Evolutionary conservation across 2,797 vertebrate species (phyloP).

Genomic region (Cyclopterus lumpus): DNA sequence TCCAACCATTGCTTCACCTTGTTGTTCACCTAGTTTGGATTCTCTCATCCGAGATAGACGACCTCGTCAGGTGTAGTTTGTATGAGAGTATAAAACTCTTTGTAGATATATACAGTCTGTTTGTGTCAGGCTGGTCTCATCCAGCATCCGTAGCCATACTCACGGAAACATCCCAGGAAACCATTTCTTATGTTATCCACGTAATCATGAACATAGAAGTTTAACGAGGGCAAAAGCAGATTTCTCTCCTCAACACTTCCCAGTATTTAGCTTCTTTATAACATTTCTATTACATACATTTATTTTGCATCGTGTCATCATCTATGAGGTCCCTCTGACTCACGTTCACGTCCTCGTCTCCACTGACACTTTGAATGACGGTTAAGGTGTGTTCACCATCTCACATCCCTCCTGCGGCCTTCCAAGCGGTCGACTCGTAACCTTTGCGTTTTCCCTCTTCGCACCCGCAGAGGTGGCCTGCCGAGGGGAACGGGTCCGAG

Average conservation of each 20-base stretch:
- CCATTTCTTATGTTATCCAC: background rate
- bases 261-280: background rate
- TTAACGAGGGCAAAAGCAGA: background rate
- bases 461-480: slow-evolving; percentile 93
- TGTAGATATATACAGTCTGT: background rate
- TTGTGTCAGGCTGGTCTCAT: no score
- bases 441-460: slow-evolving; percentile 9
- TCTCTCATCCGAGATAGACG: background rate
- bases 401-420: background rate
- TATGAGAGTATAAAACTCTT: no score
- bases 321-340: slow-evolving; percentile 8
- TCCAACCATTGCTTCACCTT: background rate
- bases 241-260: slow-evolving; percentile 4
- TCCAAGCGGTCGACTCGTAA: slow-evolving; percentile 1
- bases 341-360: background rate
- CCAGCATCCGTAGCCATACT: no score
- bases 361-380: background rate
- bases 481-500: slow-evolving; percentile 96
- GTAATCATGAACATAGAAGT: background rate
- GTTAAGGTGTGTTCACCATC: background rate
- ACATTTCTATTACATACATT: no score
- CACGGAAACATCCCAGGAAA: no score
- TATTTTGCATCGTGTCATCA: background rate
- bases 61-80: background rate
- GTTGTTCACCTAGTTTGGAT: background rate